Evolutionary conservation across 2,888 invertebrate species (phyloP).

Genomic region (Drosophila kambysellisi): DNA sequence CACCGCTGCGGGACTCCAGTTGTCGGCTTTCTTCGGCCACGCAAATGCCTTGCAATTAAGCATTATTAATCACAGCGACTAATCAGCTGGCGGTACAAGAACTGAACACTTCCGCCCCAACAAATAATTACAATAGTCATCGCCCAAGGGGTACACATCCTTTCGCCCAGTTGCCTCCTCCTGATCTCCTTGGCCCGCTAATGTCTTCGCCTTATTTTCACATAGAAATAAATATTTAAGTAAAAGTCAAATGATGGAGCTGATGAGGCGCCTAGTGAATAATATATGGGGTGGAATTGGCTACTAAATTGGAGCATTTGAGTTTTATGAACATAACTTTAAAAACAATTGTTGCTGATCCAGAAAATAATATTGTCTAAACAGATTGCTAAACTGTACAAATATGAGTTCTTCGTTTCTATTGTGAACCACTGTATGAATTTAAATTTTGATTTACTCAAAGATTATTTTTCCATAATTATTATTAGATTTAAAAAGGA

Average conservation of each 20-base stretch:
- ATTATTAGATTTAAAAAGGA: too few species aligned
- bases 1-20: constrained; percentile 31
- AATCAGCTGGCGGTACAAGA: constrained; percentile 47
- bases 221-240: constrained; percentile 76
- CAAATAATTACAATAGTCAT: constrained; percentile 75
- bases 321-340: background rate
- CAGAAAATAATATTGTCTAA: background rate
- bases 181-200: constrained; percentile 25
- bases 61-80: constrained; percentile 77
- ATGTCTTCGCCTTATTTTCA: constrained; percentile 63
- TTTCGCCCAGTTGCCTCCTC: background rate
- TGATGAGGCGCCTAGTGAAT: background rate
- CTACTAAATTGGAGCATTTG: background rate
- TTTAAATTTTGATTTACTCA: background rate
- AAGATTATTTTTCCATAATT: background rate
- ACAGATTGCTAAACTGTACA: background rate
- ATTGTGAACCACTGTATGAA: background rate
- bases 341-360: background rate
- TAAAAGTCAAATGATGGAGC: constrained; percentile 52
- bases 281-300: background rate
- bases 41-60: constrained; percentile 76
- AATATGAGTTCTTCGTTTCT: background rate
- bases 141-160: constrained; percentile 48
- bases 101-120: constrained; percentile 59
- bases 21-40: constrained; percentile 27